Evolutionary conservation across 2,797 vertebrate genomes (phyloP), one percentile per base, ranked within the genome.

Genomic region (Coreius guichenoti): DNA sequence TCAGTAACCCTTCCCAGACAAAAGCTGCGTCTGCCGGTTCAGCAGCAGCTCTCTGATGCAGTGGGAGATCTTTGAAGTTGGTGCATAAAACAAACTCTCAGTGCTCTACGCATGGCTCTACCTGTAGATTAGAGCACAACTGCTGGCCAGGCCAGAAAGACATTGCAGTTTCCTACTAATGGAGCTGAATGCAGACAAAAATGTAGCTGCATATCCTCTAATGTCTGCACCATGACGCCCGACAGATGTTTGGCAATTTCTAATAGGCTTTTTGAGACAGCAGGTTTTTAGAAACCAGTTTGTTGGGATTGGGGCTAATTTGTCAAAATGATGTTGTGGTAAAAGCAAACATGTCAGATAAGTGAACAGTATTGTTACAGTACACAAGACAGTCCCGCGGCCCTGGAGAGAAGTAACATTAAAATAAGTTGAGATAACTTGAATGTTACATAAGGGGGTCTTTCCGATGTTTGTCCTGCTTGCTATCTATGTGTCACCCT

Each of bases 1-100:
- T 95, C 93, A 95, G 95, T 94, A 95, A 95, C 93, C 92, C 93
- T 93, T 94, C 91, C 89, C 90, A 94, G 93, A 94, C 93, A 93
- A 93, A 93, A 93, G 90, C 91, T 89, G 92, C 82, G 92, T 93
- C 92, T 93, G 91, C 88, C 91, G 91, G 91, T 91, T 94, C 92
- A 92, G 90, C 91, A 89, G 93, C 93, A 92, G 88, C 86, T 75
- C 86, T 93, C 90, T 93, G 94, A 94, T 94, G 93, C 92, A 90
- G 81, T 90, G 89, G 91, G 91, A 90, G 91, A 91, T 77, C 93
- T 95, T 94, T 95, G 92, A 95, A 94, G 92, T 90, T 87, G 54
- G 85, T 6, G 83, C 91, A 94, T 89, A 94, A 43, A 43, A 91
- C 90, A 91, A 86, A 92, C 90, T 92, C 91, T 90, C 90, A 19